Evolutionary conservation across 64 coral and sea anemone genomes (phyloP), one percentile per base, ranked within the genome.

Genomic region (Stylophora pistillata): DNA sequence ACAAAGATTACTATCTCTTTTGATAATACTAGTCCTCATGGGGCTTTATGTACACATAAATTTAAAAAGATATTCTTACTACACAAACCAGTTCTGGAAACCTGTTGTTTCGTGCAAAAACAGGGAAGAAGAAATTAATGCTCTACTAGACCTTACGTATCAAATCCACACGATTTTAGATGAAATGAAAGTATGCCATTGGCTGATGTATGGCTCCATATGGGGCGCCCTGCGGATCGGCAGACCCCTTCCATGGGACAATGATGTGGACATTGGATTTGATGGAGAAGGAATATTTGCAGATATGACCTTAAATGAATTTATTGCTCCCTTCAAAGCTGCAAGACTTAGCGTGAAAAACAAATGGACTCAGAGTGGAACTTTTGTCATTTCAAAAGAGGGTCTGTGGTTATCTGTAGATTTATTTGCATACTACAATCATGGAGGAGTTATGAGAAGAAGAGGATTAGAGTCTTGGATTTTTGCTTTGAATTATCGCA

Each of bases 171-270:
- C 47, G 28, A 78, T 91, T 52, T 30, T 91, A 30, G 72, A 86
- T 57, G 53, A n/a, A n/a, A 47, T 86, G n/a, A 82, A 41, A 20
- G 74, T 91, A 21, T 81, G 86, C 21, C 63, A 74, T 16, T 91
- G 89, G 89, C 78, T 91, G 82, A 91, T 91, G 89, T 91, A 91
- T 20, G 89, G 89, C 31, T 91, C 89, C 27, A 85, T 91, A 9
- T 91, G 78, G 78, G 89, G 89, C 37, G 63, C 80, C 6, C 32
- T 71, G n/a, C 29, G 89, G 63, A 32, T 83, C 20, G 55, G 66
- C 16, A 77, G 76, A 21, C 91, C 91, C 13, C 71, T 93, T 20
- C 91, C 91, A 13, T 93, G 91, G 91, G 91, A 93, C 13, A 72
- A 81, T 17, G 91, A 93, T 71, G 86, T 84, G 0, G 91, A 93